Conservation (phyloP, 2,113 vertebrate genomes). For the Ictalurus furcatus region DNA sequence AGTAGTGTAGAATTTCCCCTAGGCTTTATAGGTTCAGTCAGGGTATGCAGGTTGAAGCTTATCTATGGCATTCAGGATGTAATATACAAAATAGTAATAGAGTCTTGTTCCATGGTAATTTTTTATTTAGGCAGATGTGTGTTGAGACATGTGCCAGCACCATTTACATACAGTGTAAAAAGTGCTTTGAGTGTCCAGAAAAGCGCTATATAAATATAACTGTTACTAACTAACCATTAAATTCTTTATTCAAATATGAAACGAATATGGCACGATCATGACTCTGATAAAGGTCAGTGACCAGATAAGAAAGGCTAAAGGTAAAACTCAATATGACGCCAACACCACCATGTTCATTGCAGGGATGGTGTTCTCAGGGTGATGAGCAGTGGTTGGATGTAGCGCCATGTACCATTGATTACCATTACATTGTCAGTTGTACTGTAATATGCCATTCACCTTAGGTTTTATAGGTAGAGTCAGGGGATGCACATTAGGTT, state of each 20-base stretch:
- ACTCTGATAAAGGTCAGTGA: background rate
- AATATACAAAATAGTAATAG: slow-evolving; percentile 35
- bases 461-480: slow-evolving; percentile 21
- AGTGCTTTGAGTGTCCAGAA: too few species aligned
- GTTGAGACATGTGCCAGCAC: slow-evolving; percentile 18
- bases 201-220: too few species aligned
- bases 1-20: background rate
- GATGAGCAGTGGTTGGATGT: background rate
- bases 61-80: background rate
- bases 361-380: too few species aligned
- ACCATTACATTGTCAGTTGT: background rate
- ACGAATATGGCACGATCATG: background rate
- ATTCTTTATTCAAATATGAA: background rate
- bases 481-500: slow-evolving; percentile 19
- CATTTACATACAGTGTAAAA: too few species aligned
- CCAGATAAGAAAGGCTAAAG: background rate
- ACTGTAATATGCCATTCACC: background rate
- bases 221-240: too few species aligned
- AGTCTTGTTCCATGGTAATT: slow-evolving; percentile 11
- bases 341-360: background rate
- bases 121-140: slow-evolving; percentile 41
- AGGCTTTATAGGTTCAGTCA: slow-evolving; percentile 18
- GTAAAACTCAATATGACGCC: background rate
- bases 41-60: slow-evolving; percentile 8
- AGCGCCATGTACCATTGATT: background rate